Conservation (phyloP, 2,113 vertebrate genomes). For the Cyprinodon brontotheroides region DNA sequence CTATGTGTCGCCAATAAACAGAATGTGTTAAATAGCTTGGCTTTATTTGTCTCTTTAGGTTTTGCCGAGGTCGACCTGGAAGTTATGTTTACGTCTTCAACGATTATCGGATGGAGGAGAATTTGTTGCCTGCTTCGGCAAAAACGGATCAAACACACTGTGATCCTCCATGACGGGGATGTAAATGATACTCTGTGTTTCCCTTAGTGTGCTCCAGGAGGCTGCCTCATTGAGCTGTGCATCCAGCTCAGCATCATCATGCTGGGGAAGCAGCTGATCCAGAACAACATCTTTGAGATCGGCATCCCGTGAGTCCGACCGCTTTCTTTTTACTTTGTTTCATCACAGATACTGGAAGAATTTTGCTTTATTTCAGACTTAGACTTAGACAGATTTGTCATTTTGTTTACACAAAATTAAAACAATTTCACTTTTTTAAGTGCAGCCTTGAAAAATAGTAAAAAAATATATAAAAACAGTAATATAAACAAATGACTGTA, state of each 20-base stretch:
- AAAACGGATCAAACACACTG: not conserved
- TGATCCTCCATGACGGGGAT: not conserved
- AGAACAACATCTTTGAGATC: conserved; percentile 98
- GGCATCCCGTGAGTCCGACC: conserved; percentile 91
- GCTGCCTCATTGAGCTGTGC: conserved; percentile 96
- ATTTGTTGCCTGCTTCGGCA: conserved; percentile 57
- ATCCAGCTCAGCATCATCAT: conserved; percentile 99
- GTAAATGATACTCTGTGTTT: conserved; percentile 4
- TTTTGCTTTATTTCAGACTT: not conserved
- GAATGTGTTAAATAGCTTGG: not conserved
- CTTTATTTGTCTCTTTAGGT: conserved; percentile 75
- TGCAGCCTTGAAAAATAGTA: no score
- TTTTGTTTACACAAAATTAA: no score
- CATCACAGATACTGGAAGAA: not conserved
- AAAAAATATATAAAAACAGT: no score
- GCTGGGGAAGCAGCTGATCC: conserved; percentile 97
- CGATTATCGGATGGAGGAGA: conserved; percentile 95
- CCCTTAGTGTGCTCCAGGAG: conserved; percentile 92
- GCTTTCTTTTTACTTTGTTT: not conserved
- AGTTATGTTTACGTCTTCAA: conserved; percentile 92
- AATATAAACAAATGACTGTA: no score
- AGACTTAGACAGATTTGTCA: no score
- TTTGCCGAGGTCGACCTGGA: conserved; percentile 93
- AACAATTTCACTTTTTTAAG: no score
- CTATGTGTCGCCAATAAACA: not conserved